Conservation (phyloP, 2,113 vertebrate genomes). For the Microcebus tavaratra region DNA sequence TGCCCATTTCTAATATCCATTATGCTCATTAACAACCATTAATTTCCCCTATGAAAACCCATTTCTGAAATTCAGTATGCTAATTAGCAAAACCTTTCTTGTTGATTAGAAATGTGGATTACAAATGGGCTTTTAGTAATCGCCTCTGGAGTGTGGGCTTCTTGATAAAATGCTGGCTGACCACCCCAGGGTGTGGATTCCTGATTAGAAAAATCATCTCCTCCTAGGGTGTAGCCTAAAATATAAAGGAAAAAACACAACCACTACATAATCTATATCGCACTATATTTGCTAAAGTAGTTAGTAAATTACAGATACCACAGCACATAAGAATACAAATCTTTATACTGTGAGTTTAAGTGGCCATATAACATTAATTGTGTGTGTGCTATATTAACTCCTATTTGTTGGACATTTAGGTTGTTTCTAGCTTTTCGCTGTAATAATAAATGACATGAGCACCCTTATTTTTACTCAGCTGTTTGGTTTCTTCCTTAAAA, state of each 20-base stretch:
- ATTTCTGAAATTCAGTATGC: slow-evolving; percentile 73
- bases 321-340: background rate
- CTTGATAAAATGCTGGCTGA: slow-evolving; percentile 40
- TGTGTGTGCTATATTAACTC: background rate
- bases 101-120: slow-evolving; percentile 67
- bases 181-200: slow-evolving; percentile 6
- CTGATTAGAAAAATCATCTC: slow-evolving; percentile 50
- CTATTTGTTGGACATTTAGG: background rate
- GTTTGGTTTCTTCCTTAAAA: slow-evolving; percentile 2
- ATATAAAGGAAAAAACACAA: background rate
- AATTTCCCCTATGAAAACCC: slow-evolving; percentile 70
- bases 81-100: slow-evolving; percentile 71
- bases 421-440: slow-evolving; percentile 17
- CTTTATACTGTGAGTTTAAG: background rate
- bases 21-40: slow-evolving; percentile 71
- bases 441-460: background rate
- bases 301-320: background rate
- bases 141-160: slow-evolving; percentile 49
- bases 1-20: slow-evolving; percentile 64
- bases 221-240: background rate
- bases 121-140: slow-evolving; percentile 67
- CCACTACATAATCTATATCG: background rate
- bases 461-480: background rate
- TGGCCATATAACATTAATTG: background rate
- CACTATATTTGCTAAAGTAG: background rate